Conservation (phyloP, 2,888 invertebrate species). For the Osedax fenrisi region DNA sequence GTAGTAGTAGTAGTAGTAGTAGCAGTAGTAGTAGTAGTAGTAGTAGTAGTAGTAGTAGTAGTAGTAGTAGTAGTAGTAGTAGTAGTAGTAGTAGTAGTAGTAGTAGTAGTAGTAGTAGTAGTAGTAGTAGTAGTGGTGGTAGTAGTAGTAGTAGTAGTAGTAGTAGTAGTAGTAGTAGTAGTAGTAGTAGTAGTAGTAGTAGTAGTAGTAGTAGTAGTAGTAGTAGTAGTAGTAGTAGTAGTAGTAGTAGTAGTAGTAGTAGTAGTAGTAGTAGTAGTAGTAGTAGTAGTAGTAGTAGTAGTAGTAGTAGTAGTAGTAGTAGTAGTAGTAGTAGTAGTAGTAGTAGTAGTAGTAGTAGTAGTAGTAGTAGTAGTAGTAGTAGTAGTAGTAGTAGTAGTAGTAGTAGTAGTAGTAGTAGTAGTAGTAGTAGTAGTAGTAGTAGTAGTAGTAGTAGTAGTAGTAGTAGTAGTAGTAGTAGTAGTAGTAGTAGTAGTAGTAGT, state of each 20-base stretch:
- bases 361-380: conserved; percentile 15
- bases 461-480: conserved; percentile 19
- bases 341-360: conserved; percentile 15
- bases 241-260: conserved; percentile 7
- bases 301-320: conserved; percentile 24
- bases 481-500: too few relatives aligned
- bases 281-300: conserved; percentile 20
- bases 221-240: conserved; percentile 7
- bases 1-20: neutral
- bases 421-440: conserved; percentile 26
- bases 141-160: neutral
- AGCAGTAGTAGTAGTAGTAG: neutral
- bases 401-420: conserved; percentile 21
- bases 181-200: neutral
- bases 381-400: conserved; percentile 9
- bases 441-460: conserved; percentile 18
- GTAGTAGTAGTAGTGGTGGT: neutral
- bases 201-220: neutral
- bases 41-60: neutral
- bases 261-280: neutral
- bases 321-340: conserved; percentile 24
- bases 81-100: neutral
- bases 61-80: neutral
- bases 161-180: neutral
- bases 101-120: neutral